A percentile compares a stretch with the other conserved stretches of the same genome.
Evolutionary conservation across 2,113 vertebrate genomes (phyloP).

Genomic region (Harpagus bidentatus): DNA sequence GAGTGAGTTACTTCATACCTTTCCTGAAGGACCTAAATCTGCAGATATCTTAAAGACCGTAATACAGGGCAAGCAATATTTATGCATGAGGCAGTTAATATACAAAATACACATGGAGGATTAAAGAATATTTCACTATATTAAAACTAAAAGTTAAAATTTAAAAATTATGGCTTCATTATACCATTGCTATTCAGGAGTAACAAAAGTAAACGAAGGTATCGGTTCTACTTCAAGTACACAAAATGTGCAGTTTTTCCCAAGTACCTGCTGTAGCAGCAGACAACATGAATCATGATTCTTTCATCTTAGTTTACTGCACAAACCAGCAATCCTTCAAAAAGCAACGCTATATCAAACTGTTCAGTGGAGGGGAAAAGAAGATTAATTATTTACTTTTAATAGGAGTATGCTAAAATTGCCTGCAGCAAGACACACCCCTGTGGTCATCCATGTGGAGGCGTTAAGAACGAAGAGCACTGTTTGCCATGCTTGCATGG

Average conservation of each 20-base stretch:
- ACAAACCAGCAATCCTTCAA: not conserved
- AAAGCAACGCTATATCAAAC: not conserved
- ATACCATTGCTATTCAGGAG: not conserved
- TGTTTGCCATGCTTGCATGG: constrained; percentile 94
- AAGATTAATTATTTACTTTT: not conserved
- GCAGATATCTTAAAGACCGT: not conserved
- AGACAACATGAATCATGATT: not conserved
- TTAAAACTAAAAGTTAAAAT: not conserved
- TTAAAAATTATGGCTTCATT: not conserved
- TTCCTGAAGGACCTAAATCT: not conserved
- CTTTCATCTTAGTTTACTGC: not conserved
- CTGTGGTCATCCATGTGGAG: constrained; percentile 94
- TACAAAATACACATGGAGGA: not conserved
- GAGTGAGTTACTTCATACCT: not conserved
- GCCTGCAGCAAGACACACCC: constrained; percentile 95
- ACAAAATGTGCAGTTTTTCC: not conserved
- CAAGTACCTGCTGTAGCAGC: not conserved
- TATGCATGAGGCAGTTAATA: not conserved
- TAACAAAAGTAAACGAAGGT: not conserved
- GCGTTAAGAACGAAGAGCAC: constrained; percentile 91
- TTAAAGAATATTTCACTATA: not conserved
- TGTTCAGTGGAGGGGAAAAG: not conserved
- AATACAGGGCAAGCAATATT: not conserved
- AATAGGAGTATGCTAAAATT: constrained; percentile 92
- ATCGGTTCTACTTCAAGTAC: not conserved